These are phyloP conservation scores for Lates japonicus DNA, from an alignment of 2,797 vertebrate genomes.

Conservation along the genomic window DNA sequence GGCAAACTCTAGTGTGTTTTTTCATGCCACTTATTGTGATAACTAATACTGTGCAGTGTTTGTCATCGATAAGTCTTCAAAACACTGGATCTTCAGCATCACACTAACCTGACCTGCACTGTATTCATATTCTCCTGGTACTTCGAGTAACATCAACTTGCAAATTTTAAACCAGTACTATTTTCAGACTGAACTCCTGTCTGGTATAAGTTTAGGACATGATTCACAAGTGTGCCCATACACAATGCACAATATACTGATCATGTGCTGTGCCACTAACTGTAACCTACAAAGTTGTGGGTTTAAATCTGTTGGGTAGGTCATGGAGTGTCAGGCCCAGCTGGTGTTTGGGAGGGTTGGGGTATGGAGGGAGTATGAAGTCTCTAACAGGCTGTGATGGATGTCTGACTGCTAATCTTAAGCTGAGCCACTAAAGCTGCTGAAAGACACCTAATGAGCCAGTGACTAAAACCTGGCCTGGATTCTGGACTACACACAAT, in stretches of 20 bases:
- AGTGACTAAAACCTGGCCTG: conserved; percentile 68
- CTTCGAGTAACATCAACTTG: neutral
- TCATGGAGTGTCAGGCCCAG: conserved; percentile 47
- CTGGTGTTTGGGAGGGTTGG: conserved; percentile 40
- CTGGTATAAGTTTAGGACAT: neutral
- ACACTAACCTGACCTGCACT: neutral
- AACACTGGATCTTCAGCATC: neutral
- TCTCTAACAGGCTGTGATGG: conserved; percentile 55
- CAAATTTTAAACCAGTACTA: neutral
- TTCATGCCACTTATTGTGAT: neutral
- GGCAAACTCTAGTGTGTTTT: too few species aligned
- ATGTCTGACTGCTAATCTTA: conserved; percentile 70
- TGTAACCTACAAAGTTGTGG: conserved; percentile 37
- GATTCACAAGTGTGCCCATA: neutral
- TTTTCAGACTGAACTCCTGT: neutral
- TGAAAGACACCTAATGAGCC: conserved; percentile 66
- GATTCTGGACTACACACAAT: conserved; percentile 49
- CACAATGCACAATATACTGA: conserved; percentile 10
- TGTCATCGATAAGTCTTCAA: neutral
- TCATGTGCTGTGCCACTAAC: conserved; percentile 32
- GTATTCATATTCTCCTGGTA: neutral
- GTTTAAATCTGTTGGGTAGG: conserved; percentile 23
- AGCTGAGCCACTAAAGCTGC: conserved; percentile 67
- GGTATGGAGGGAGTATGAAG: conserved; percentile 29
- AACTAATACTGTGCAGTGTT: neutral